Evolutionary conservation across 1,140 invertebrate genomes (phyloP).

Genomic region (Polypedilum pembai): DNA sequence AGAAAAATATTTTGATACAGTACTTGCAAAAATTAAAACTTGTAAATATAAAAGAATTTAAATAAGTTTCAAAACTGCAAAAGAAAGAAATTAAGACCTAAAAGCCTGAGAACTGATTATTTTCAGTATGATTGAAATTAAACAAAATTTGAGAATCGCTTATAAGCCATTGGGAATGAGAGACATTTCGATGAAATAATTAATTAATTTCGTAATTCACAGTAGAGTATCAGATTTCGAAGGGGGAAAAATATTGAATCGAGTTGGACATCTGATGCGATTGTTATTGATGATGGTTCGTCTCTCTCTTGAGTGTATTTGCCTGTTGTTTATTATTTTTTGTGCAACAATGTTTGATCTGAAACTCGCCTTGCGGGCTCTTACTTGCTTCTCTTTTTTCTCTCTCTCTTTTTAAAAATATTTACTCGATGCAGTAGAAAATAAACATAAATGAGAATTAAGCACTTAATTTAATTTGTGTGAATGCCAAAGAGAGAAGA

Average conservation of each 20-base stretch:
- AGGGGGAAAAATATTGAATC: background rate
- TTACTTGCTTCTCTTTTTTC: background rate
- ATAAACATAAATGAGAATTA: conserved; percentile 4
- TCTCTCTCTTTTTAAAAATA: no score
- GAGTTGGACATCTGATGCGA: background rate
- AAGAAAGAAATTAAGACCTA: no score
- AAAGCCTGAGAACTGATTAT: no score
- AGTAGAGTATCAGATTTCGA: conserved; percentile 11
- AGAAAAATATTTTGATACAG: no score
- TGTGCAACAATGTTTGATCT: background rate
- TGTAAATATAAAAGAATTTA: no score
- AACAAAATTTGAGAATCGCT: no score
- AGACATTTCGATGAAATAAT: conserved; percentile 9
- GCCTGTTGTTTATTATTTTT: background rate
- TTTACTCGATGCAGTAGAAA: background rate
- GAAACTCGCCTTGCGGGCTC: background rate
- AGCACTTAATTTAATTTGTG: conserved; percentile 6
- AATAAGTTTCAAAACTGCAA: no score
- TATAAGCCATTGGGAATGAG: background rate
- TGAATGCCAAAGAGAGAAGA: background rate
- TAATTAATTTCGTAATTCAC: conserved; percentile 19
- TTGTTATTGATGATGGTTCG: background rate
- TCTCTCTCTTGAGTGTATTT: background rate
- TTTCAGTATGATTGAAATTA: no score
- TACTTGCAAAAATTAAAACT: no score